Percentiles rank a stretch among this genome's conserved stretches.
These are phyloP conservation scores for Corvus cornix DNA, from an alignment of 2,113 vertebrate species.

Conservation along the genomic window DNA sequence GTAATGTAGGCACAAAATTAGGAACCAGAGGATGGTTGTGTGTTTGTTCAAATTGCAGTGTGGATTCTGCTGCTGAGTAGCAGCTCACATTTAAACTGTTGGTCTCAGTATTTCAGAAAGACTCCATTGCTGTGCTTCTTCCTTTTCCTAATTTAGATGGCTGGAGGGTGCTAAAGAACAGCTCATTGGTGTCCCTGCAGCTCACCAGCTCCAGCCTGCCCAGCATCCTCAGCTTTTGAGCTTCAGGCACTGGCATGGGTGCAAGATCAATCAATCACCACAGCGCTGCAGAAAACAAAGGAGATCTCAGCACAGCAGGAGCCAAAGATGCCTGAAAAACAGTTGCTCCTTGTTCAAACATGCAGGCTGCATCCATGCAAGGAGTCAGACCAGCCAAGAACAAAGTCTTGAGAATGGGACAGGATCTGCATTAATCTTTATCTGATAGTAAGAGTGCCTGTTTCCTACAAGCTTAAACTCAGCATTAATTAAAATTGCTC, in stretches of 20 bases:
- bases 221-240: neutral
- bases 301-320: neutral
- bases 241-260: neutral
- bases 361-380: neutral
- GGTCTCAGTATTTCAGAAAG: neutral
- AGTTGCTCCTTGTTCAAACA: conserved; percentile 14
- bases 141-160: neutral
- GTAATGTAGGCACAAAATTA: neutral
- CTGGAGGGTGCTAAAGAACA: neutral
- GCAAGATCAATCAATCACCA: neutral
- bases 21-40: neutral
- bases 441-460: neutral
- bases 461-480: neutral
- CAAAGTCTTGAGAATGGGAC: neutral
- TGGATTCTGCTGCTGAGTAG: neutral
- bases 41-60: neutral
- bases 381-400: neutral
- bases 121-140: neutral
- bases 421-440: neutral
- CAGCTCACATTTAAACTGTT: neutral
- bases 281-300: conserved; percentile 14
- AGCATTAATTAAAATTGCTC: neutral
- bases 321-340: neutral
- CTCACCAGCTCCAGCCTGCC: neutral
- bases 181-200: neutral